Base-by-base conservation (phyloP, 2,888 invertebrate genomes). In the Coelinius sp. region DNA sequence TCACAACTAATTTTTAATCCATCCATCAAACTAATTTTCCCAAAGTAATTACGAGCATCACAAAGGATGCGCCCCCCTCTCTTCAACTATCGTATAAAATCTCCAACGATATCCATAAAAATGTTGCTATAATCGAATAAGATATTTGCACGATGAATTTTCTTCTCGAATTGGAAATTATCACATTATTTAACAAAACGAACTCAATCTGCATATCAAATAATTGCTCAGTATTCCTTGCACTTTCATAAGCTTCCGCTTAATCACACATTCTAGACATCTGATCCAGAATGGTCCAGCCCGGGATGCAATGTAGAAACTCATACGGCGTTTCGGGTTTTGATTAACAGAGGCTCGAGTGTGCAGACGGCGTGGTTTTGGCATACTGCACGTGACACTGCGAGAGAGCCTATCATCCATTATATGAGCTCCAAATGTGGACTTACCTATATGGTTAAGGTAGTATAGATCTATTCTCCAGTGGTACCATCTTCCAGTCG, bases 311-410 rank as follows among this genome's bases (percentile, higher is more conserved):
- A 67, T 41, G 52, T 8, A 41, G 46, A 52, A 24, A 44, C 35
- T 41, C 44, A 46, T 59, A 59, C 17, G 49, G 22, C 35, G 24
- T 44, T 67, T 52, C 75, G 46, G 79, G 78, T 85, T 35, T 85
- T 84, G 84, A 85, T 85, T 85, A 85, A 86, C 85, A 84, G 79
- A 78, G 27, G 73, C 73, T 75, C 44, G 77, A 74, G 78, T 80
- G 82, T 81, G 82, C 76, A 81, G 81, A 82, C 80, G 79, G 77
- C 80, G 80, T 78, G 81, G 82, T 80, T 81, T 82, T 77, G 79
- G 78, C 75, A 76, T 79, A 73, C 81, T 86, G 84, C 81, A 64
- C 80, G 78, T 85, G 84, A 85, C 85, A 84, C 70, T 73, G 77
- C 81, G 80, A 79, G 79, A 78, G 81, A 83, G 84, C 83, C 82